A percentile compares a stretch with the other conserved stretches of the same genome.
Conservation (phyloP, 2,113 vertebrate genomes). For the Telmatochromis sp. region DNA sequence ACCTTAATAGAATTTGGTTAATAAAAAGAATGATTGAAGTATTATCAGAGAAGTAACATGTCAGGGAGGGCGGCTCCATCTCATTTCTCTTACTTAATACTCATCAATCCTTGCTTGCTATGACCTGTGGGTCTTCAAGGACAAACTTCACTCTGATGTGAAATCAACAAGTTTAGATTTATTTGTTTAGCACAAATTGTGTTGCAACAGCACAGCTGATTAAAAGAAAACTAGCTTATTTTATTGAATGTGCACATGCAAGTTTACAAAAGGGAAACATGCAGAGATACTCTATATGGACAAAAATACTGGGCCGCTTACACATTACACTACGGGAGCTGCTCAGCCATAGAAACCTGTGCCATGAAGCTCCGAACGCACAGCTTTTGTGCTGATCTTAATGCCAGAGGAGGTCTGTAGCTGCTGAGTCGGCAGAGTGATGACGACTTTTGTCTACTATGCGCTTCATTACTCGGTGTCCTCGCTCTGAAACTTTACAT, state of each 20-base stretch:
- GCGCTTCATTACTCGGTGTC: background rate
- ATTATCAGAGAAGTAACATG: background rate
- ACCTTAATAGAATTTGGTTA: background rate
- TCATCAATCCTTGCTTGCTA: background rate
- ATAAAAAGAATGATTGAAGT: background rate
- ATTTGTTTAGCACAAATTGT: background rate
- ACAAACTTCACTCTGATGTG: background rate
- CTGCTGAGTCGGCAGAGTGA: background rate
- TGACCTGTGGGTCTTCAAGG: background rate
- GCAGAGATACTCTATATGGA: background rate
- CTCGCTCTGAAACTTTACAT: background rate
- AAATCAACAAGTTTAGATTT: background rate
- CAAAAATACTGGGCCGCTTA: accelerated
- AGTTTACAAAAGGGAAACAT: background rate
- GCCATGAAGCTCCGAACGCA: background rate
- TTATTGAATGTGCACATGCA: background rate
- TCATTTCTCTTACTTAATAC: background rate
- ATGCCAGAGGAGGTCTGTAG: background rate
- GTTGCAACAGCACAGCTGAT: background rate
- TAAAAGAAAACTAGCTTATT: background rate
- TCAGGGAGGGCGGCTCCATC: background rate
- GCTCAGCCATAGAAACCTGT: background rate
- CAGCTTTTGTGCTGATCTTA: background rate
- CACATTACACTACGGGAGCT: background rate
- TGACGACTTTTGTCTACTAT: background rate